phyloP scores from a whole-genome alignment of 2,888 invertebrate genomes.

The Anticlea derivata region DNA sequence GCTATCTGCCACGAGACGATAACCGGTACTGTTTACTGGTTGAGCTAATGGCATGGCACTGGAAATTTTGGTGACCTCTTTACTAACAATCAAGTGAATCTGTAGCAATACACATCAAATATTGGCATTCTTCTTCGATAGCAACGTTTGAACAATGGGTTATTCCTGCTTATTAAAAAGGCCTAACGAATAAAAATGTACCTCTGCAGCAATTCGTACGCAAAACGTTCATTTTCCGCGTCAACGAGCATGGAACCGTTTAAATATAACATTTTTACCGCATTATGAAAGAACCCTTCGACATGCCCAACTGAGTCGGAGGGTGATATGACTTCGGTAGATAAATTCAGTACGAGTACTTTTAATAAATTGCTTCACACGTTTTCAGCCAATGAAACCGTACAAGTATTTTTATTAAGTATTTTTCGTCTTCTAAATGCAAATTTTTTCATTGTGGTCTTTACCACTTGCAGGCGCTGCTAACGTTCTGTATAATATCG shows the following conservation, averaged over 20 bases:
- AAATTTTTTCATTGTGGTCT: neutral
- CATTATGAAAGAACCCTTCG: slow-evolving; percentile 66
- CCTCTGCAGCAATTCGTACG: slow-evolving; percentile 33
- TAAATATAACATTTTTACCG: slow-evolving; percentile 68
- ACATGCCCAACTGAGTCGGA: slow-evolving; percentile 53
- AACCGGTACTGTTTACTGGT: slow-evolving; percentile 18
- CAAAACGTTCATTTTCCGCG: slow-evolving; percentile 66
- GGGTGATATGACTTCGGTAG: slow-evolving; percentile 56
- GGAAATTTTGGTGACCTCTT: slow-evolving; percentile 1
- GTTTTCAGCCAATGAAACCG: neutral
- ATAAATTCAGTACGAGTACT: slow-evolving; percentile 54
- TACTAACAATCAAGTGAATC: neutral
- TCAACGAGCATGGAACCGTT: slow-evolving; percentile 60
- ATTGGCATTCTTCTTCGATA: no score
- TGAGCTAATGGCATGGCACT: neutral
- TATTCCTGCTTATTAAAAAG: slow-evolving; percentile 21
- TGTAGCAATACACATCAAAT: neutral
- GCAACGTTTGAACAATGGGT: slow-evolving; percentile 8
- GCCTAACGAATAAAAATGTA: slow-evolving; percentile 37
- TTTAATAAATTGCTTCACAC: slow-evolving; percentile 52
- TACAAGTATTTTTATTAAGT: no score
- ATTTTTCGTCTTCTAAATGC: neutral
- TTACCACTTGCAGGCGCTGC: neutral
- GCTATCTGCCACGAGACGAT: slow-evolving; percentile 40
- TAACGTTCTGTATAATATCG: slow-evolving; percentile 11